A percentile compares a stretch with the other conserved stretches of the same genome.
Conservation (phyloP, 2,888 invertebrate species). For the Drosophila austrosaltans region DNA sequence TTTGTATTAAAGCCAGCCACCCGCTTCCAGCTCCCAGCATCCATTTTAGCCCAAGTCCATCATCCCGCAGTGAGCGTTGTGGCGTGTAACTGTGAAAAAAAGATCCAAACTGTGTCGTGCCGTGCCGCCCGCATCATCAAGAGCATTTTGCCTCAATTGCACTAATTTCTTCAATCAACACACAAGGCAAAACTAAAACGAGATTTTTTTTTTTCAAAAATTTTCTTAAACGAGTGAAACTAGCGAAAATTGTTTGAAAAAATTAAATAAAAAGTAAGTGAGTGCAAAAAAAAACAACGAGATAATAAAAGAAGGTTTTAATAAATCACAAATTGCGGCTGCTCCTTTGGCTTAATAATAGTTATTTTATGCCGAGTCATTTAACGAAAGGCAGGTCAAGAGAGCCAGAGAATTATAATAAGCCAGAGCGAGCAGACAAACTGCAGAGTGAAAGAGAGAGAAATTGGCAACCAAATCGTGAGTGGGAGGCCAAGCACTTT, state of each 20-base stretch:
- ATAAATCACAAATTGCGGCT: conserved; percentile 28
- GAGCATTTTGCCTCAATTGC: conserved; percentile 61
- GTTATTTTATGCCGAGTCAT: conserved; percentile 56
- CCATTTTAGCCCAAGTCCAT: conserved; percentile 50
- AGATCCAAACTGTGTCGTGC: conserved; percentile 20
- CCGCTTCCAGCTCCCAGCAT: conserved; percentile 41
- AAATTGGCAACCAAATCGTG: conserved; percentile 15
- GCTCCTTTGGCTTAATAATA: conserved; percentile 38
- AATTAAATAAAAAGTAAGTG: conserved; percentile 62
- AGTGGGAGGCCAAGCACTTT: conserved; percentile 29
- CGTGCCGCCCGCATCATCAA: conserved; percentile 55
- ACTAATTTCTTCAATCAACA: conserved; percentile 76
- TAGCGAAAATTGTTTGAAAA: conserved; percentile 74
- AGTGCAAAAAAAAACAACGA: conserved; percentile 27
- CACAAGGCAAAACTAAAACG: conserved; percentile 64
- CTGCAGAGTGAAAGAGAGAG: conserved; percentile 18
- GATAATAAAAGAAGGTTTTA: conserved; percentile 32
- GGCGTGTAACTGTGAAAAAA: conserved; percentile 71
- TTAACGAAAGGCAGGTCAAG: conserved; percentile 55
- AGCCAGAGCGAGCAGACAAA: conserved; percentile 26
- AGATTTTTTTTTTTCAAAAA: conserved; percentile 18
- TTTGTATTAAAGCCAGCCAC: conserved; percentile 58
- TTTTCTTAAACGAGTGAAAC: conserved; percentile 70
- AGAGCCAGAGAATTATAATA: conserved; percentile 25
- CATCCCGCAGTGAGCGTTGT: conserved; percentile 32